Percentiles rank a stretch among this genome's conserved stretches.
Conservation (phyloP, 2,888 invertebrate genomes). For the Biston stratarius region DNA sequence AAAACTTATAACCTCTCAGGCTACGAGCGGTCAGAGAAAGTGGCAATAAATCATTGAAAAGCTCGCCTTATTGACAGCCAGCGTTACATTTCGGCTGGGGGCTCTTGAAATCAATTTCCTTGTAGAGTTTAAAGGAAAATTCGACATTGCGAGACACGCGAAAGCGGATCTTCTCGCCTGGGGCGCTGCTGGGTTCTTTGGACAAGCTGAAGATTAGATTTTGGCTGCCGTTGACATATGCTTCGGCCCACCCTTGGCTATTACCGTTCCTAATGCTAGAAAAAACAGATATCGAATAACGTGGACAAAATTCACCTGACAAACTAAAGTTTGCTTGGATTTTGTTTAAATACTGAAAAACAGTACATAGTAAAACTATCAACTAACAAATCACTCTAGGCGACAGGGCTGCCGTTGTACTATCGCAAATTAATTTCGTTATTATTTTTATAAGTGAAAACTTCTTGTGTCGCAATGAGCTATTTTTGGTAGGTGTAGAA, state of each 20-base stretch:
- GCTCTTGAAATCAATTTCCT: constrained; percentile 80
- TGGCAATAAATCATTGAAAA: constrained; percentile 64
- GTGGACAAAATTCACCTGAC: not conserved
- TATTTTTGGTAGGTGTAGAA: no score
- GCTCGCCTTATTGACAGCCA: constrained; percentile 65
- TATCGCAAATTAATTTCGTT: no score
- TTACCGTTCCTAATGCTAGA: constrained; percentile 46
- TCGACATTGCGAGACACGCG: constrained; percentile 59
- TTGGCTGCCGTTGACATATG: constrained; percentile 70
- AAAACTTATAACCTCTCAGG: constrained; percentile 55
- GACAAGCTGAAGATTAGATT: constrained; percentile 79
- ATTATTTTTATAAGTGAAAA: no score
- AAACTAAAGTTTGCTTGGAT: not conserved
- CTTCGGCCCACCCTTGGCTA: constrained; percentile 52
- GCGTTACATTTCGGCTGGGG: constrained; percentile 64
- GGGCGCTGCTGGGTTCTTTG: constrained; percentile 64
- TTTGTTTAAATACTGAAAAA: not conserved
- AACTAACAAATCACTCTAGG: no score
- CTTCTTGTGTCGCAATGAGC: no score
- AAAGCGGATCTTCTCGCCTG: constrained; percentile 51
- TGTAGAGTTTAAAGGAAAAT: constrained; percentile 67
- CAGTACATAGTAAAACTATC: not conserved
- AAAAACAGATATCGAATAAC: constrained; percentile 46
- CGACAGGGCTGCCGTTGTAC: no score
- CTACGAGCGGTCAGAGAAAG: constrained; percentile 52